phyloP scores from a whole-genome alignment of 2,113 vertebrate species.

The Oreochromis tanganicae region DNA sequence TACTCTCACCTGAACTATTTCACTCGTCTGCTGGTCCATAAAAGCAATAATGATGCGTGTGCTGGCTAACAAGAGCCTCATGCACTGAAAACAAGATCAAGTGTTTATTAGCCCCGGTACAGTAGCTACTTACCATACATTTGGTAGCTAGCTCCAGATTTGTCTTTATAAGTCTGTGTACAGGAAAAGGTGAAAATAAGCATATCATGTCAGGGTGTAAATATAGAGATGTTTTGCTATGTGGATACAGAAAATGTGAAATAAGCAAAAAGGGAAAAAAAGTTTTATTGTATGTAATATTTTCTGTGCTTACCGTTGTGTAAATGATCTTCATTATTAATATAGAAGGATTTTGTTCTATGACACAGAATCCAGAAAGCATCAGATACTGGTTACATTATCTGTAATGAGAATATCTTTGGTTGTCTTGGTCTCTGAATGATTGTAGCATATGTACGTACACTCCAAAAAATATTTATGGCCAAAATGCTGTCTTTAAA shows the following conservation, averaged over 20 bases:
- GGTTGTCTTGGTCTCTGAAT: not conserved
- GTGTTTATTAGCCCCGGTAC: not conserved
- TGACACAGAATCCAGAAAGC: not conserved
- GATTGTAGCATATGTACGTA: not conserved
- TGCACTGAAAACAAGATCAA: not conserved
- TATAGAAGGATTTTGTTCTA: not conserved
- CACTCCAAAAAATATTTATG: not conserved
- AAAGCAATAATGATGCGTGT: not conserved
- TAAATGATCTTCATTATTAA: not conserved
- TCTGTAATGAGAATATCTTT: not conserved
- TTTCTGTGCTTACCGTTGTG: not conserved
- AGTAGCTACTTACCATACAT: not conserved
- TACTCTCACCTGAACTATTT: conserved; percentile 28
- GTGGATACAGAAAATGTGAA: not conserved
- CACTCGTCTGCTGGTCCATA: not conserved
- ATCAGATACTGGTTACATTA: not conserved
- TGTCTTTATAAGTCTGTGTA: not conserved
- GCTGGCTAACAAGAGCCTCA: not conserved
- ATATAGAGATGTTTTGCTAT: not conserved
- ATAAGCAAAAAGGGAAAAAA: not conserved
- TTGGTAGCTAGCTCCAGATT: not conserved
- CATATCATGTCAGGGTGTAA: not conserved
- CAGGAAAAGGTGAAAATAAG: not conserved
- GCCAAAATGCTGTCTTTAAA: not conserved
- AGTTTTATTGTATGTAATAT: not conserved